Base-by-base conservation (phyloP, 2,113 vertebrate species). In the Malurus cyaneus region DNA sequence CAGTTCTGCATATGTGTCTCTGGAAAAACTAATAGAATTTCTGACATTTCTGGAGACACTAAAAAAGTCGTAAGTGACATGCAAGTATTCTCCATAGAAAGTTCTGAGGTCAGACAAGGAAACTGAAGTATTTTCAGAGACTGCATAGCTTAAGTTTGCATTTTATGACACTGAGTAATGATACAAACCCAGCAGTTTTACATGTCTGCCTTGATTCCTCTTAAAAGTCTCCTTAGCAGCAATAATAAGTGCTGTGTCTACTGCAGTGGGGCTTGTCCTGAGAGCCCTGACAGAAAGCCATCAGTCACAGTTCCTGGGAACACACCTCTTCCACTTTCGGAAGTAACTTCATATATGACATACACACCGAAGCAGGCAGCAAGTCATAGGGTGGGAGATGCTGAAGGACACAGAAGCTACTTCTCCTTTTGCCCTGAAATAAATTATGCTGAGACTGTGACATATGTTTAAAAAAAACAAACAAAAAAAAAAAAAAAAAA, bases 101-200 rank as follows among this genome's bases (percentile, higher is more conserved):
- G 78, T 92, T 89, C 88, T 93, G 90, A 84, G 92, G 91, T 93
- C 91, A 95, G 79, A 82, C 71, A 28, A 96, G 92, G 93, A 95
- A 96, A 92, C 56, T 25, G 0, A 95, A 91, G 44, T 74, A 91
- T 93, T 93, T 96, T 89, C 92, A 92, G 89, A 94, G 73, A 81
- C 78, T 93, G 54, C 93, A 91, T 52, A 91, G 59, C 47, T 94
- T 80, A 77, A 86, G 78, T 91, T 93, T 88, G 60, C 56, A 71
- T 95, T 94, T 94, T 86, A 84, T 78, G 74, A 78, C 85, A 83
- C 80, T 62, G 52, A 93, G 28, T 70, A 94, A 78, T 1, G 8
- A 72, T 36, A 71, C 46, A 28, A 82, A 80, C 26, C 54, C 67
- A 82, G 59, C 18, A 70, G 71, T 94, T 96, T 88, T 39, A 91